Conservation (phyloP, 1,140 invertebrate species). For the Pseudachorutes palmiensis region DNA sequence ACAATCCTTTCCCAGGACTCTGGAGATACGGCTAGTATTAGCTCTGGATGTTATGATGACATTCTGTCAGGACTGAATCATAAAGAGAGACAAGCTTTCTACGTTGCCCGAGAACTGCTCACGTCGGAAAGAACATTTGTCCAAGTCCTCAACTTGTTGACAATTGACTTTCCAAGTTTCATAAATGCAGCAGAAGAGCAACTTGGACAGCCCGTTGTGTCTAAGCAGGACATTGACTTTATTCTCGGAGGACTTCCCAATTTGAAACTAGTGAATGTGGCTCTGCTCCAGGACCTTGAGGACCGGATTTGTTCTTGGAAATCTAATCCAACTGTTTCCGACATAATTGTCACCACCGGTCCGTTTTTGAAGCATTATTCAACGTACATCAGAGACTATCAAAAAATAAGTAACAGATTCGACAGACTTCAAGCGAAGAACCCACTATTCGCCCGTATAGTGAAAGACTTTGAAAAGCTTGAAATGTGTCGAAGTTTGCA, state of each 20-base stretch:
- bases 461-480: slow-evolving; percentile 59
- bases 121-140: slow-evolving; percentile 63
- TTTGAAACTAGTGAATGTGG: slow-evolving; percentile 55
- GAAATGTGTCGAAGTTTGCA: slow-evolving; percentile 56
- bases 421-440: slow-evolving; percentile 56
- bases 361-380: slow-evolving; percentile 68
- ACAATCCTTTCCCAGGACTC: background rate
- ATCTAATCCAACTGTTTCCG: slow-evolving; percentile 54
- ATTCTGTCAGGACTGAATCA: slow-evolving; percentile 28
- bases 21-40: background rate
- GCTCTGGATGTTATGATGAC: slow-evolving; percentile 29
- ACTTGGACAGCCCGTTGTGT: slow-evolving; percentile 44
- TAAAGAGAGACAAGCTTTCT: slow-evolving; percentile 46
- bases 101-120: slow-evolving; percentile 59
- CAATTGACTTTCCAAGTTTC: slow-evolving; percentile 54
- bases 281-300: slow-evolving; percentile 57
- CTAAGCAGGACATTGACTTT: slow-evolving; percentile 48
- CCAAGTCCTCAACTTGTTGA: slow-evolving; percentile 58
- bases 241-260: slow-evolving; percentile 54
- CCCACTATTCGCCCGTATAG: slow-evolving; percentile 52
- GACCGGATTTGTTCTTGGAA: slow-evolving; percentile 55
- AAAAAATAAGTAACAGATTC: slow-evolving; percentile 53
- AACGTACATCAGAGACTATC: slow-evolving; percentile 62
- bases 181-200: slow-evolving; percentile 46
- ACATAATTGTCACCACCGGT: slow-evolving; percentile 65